phyloP scores from a whole-genome alignment of 1,140 invertebrate species.

The Drosophila nannoptera region DNA sequence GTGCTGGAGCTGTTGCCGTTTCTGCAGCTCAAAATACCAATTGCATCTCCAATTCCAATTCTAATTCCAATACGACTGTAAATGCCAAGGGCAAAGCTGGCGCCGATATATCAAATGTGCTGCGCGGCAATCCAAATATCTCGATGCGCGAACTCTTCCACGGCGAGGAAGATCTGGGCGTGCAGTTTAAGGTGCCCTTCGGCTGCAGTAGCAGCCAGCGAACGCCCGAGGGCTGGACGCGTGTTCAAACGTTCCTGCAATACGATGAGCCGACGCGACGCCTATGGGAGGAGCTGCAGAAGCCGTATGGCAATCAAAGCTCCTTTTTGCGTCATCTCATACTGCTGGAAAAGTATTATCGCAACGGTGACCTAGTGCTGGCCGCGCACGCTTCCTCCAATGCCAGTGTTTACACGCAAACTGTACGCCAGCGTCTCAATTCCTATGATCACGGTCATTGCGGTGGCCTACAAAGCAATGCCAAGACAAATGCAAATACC shows the following conservation, averaged over 20 bases:
- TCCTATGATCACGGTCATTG: slow-evolving; percentile 84
- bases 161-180: slow-evolving; percentile 88
- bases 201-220: slow-evolving; percentile 73
- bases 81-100: slow-evolving; percentile 20
- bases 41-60: background rate
- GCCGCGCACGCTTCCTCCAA: slow-evolving; percentile 86
- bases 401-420: slow-evolving; percentile 87
- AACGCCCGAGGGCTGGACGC: slow-evolving; percentile 90
- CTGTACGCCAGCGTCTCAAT: slow-evolving; percentile 87
- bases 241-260: slow-evolving; percentile 87
- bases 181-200: slow-evolving; percentile 82
- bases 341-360: slow-evolving; percentile 89
- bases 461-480: slow-evolving; percentile 42
- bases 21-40: background rate
- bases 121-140: slow-evolving; percentile 88
- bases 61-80: background rate
- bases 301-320: slow-evolving; percentile 91
- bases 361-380: slow-evolving; percentile 86
- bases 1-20: no score
- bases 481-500: background rate
- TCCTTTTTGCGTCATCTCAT: slow-evolving; percentile 90
- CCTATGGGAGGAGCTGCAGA: slow-evolving; percentile 88
- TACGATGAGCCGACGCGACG: slow-evolving; percentile 89
- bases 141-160: slow-evolving; percentile 89
- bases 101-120: slow-evolving; percentile 78